Percentiles rank a stretch among this genome's conserved stretches.
phyloP scores from a whole-genome alignment of 2,888 invertebrate genomes.

The Synergus laeviventris region DNA sequence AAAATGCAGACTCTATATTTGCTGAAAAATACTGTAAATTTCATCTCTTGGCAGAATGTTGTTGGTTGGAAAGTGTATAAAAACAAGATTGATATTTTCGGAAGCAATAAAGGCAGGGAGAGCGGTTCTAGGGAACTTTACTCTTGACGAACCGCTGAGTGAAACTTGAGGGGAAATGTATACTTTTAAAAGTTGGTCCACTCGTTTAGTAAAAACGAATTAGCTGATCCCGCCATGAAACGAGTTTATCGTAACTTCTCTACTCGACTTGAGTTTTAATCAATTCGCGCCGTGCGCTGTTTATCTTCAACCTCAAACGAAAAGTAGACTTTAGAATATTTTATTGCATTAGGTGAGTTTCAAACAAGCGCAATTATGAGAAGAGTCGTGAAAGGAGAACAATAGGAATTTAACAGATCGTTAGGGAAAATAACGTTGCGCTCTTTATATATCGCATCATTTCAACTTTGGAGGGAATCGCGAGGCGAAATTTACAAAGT shows the following conservation, averaged over 20 bases:
- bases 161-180: conserved; percentile 6
- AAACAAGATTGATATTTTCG: background rate
- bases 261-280: conserved; percentile 57
- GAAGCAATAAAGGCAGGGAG: background rate
- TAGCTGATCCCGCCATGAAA: conserved; percentile 61
- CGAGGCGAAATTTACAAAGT: conserved; percentile 27
- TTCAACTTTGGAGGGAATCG: background rate
- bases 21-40: background rate
- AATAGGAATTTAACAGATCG: too few species aligned
- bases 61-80: background rate
- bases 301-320: conserved; percentile 43
- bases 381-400: background rate
- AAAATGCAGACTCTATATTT: too few species aligned
- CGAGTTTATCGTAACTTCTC: conserved; percentile 68
- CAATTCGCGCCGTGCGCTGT: conserved; percentile 46
- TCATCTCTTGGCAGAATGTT: background rate
- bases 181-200: conserved; percentile 43
- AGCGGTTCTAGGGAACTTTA: background rate
- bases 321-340: conserved; percentile 47
- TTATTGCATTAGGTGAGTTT: conserved; percentile 49
- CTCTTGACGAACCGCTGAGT: conserved; percentile 4
- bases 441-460: background rate
- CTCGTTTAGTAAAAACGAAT: conserved; percentile 73
- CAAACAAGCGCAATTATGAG: conserved; percentile 15
- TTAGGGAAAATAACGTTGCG: too few species aligned